Evolutionary conservation across 2,797 vertebrate species (phyloP).

Genomic region (Sebastes ruberrimus): DNA sequence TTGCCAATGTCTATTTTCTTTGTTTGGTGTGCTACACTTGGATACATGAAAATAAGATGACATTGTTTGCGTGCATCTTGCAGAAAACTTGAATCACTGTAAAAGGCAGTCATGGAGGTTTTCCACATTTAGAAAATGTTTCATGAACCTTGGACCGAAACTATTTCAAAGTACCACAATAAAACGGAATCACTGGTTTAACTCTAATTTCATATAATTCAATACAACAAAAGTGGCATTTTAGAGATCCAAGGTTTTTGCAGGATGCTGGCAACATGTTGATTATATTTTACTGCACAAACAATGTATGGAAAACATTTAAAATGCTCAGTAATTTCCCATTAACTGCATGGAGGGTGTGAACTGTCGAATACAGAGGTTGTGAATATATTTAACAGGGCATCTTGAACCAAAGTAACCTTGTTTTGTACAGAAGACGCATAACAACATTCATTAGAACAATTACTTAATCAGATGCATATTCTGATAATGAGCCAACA

Average conservation of each 20-base stretch:
- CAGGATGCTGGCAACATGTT: background rate
- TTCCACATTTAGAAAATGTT: slow-evolving; percentile 22
- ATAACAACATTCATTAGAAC: slow-evolving; percentile 10
- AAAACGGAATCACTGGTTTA: background rate
- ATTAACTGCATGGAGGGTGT: background rate
- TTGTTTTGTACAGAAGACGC: slow-evolving; percentile 7
- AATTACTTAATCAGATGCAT: slow-evolving; percentile 22
- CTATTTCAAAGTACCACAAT: background rate
- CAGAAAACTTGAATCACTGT: background rate
- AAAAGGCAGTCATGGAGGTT: slow-evolving; percentile 13
- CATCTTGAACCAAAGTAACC: background rate
- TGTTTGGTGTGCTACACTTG: background rate
- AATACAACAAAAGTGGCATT: background rate
- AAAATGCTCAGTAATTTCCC: background rate
- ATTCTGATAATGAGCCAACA: slow-evolving; percentile 13
- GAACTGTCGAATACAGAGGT: slow-evolving; percentile 3
- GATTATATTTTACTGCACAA: slow-evolving; percentile 15
- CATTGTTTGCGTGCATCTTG: background rate
- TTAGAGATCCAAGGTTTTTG: slow-evolving; percentile 14
- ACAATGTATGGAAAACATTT: slow-evolving; percentile 12
- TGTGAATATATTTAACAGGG: slow-evolving; percentile 7
- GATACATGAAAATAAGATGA: background rate
- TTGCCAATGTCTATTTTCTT: background rate
- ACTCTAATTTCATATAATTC: background rate
- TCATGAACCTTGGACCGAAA: slow-evolving; percentile 16